phyloP scores from a whole-genome alignment of 2,888 invertebrate species.

The Trichogramma dendrolimi region DNA sequence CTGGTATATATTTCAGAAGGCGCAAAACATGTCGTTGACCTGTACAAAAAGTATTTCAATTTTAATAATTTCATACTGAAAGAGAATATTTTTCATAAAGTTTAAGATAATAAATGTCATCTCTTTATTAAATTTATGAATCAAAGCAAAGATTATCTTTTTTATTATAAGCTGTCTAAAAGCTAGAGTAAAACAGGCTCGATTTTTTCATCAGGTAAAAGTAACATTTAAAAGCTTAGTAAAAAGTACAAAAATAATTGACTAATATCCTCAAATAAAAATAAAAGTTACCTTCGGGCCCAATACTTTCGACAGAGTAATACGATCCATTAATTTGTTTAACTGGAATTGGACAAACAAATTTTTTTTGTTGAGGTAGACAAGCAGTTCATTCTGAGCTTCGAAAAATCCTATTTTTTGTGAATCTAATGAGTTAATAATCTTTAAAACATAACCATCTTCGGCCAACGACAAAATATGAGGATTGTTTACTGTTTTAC shows the following conservation, averaged over 20 bases:
- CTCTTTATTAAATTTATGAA: not conserved
- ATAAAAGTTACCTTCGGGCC: constrained; percentile 43
- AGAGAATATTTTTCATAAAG: constrained; percentile 16
- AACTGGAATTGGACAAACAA: constrained; percentile 69
- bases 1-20: constrained; percentile 72
- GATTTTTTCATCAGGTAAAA: not conserved
- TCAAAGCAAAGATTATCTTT: not conserved
- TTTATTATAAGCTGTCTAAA: not conserved
- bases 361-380: constrained; percentile 63
- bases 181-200: not conserved
- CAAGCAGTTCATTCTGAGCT: constrained; percentile 71
- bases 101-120: not conserved
- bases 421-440: constrained; percentile 79
- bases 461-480: constrained; percentile 57
- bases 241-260: not conserved
- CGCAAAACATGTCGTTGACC: constrained; percentile 62
- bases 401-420: constrained; percentile 64
- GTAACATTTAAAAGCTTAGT: no score
- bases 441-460: constrained; percentile 74
- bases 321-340: constrained; percentile 65
- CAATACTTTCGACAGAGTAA: constrained; percentile 54
- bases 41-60: constrained; percentile 6
- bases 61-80: constrained; percentile 17
- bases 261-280: constrained; percentile 11
- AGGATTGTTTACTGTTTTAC: constrained; percentile 61